Evolutionary conservation across 2,113 vertebrate genomes (phyloP).

Genomic region (Rhinoptilus africanus): DNA sequence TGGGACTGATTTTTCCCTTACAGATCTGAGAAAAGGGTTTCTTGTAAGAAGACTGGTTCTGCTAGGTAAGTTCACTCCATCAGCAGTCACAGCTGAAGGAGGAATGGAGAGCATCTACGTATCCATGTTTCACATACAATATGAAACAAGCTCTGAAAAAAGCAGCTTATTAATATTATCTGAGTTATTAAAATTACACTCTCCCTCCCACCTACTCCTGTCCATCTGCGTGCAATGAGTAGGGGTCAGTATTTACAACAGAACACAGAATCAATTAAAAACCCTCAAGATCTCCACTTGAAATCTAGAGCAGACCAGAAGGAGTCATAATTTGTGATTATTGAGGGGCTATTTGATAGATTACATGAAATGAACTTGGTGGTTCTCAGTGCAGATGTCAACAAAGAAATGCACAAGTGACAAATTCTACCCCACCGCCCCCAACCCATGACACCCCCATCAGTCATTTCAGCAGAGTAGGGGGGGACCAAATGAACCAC

Average conservation of each 20-base stretch:
- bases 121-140: neutral
- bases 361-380: neutral
- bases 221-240: neutral
- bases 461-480: neutral
- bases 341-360: neutral
- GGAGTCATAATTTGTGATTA: neutral
- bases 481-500: neutral
- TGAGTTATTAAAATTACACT: neutral
- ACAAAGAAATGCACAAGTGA: neutral
- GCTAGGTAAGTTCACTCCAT: neutral
- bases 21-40: neutral
- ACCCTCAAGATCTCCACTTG: neutral
- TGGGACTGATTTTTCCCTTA: neutral
- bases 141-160: neutral
- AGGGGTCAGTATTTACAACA: neutral
- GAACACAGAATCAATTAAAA: neutral
- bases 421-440: neutral
- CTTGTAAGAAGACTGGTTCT: neutral
- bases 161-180: neutral
- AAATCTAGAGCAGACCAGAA: neutral
- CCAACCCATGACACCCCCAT: neutral
- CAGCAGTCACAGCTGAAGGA: neutral
- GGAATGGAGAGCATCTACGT: neutral
- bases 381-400: neutral
- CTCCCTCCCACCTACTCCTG: neutral